A percentile compares a stretch with the other conserved stretches of the same genome.
These are phyloP conservation scores for Erpobdella octoculata DNA, from an alignment of 2,888 invertebrate species.

Conservation along the genomic window DNA sequence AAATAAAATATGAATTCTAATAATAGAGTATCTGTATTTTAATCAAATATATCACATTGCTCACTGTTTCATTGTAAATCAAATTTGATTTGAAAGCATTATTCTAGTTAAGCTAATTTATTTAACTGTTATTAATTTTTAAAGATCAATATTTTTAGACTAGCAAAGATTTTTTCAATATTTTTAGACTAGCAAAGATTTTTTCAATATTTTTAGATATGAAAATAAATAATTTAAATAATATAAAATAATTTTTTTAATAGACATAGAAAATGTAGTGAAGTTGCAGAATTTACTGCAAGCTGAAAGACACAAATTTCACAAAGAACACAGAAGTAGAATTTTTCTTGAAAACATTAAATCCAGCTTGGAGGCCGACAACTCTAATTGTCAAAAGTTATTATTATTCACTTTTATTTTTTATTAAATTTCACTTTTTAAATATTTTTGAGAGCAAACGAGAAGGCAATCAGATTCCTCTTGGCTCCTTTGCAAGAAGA, in stretches of 20 bases:
- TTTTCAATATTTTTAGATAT: conserved; percentile 1
- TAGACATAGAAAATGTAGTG: conserved; percentile 2
- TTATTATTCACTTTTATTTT: neutral
- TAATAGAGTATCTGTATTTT: no score
- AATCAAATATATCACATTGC: no score
- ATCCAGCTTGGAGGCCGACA: neutral
- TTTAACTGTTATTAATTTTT: no score
- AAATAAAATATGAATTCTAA: no score
- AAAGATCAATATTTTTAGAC: no score
- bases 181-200: no score
- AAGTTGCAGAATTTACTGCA: neutral
- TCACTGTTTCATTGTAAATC: no score
- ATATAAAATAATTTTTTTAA: no score
- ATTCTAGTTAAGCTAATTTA: no score
- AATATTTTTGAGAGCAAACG: neutral
- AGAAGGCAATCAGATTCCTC: neutral
- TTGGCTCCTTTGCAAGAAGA: neutral
- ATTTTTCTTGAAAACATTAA: conserved; percentile 9
- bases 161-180: no score
- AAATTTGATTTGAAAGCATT: no score
- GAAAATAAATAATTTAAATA: no score
- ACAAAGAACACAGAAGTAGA: neutral
- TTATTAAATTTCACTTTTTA: neutral
- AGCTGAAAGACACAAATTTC: conserved; percentile 7
- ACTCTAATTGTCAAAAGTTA: neutral